Evolutionary conservation across 53 echinoderm and acorn worm genomes (phyloP), one percentile per base, ranked within the genome.

Genomic region (Arbacia lixula): DNA sequence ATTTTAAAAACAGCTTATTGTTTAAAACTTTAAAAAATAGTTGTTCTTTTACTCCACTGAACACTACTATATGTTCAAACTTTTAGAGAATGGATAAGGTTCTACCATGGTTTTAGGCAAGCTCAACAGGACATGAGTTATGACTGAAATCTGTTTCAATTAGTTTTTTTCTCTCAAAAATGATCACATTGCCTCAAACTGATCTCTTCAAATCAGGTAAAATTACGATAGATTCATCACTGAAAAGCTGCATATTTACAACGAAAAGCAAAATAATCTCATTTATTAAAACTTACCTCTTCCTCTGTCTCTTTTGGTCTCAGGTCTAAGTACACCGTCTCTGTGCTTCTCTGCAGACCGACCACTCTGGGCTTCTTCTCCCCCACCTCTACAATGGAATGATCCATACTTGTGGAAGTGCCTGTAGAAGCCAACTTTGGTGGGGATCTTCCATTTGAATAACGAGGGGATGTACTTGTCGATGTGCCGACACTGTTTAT

Each of bases 241-340:
- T n/a, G n/a, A n/a, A n/a, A n/a, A n/a, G n/a, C n/a, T n/a, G n/a
- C n/a, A n/a, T n/a, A n/a, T n/a, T n/a, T n/a, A n/a, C n/a, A n/a
- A n/a, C n/a, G n/a, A n/a, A n/a, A n/a, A n/a, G n/a, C n/a, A n/a
- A n/a, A n/a, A n/a, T n/a, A n/a, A n/a, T n/a, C n/a, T n/a, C n/a
- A n/a, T n/a, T n/a, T n/a, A 16, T 57, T 6, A 17, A 57, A 6
- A 10, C 24, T 40, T 75, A 88, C 83, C 66, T 88, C 76, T 54
- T 85, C 65, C 16, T 84, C 60, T 17, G 39, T 50, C 52, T 83
- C 74, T 37, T 89, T 87, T 5, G 69, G 57, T 72, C 95, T 84
- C 11, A 95, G 89, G 53, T 95, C 95, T 52, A 95, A 49, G 34
- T 46, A 95, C 11, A 95, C 86, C 0, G 95, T 95, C 40, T 91